These are phyloP conservation scores for Pygoscelis antarcticus DNA, from an alignment of 2,113 vertebrate species.

Conservation along the genomic window DNA sequence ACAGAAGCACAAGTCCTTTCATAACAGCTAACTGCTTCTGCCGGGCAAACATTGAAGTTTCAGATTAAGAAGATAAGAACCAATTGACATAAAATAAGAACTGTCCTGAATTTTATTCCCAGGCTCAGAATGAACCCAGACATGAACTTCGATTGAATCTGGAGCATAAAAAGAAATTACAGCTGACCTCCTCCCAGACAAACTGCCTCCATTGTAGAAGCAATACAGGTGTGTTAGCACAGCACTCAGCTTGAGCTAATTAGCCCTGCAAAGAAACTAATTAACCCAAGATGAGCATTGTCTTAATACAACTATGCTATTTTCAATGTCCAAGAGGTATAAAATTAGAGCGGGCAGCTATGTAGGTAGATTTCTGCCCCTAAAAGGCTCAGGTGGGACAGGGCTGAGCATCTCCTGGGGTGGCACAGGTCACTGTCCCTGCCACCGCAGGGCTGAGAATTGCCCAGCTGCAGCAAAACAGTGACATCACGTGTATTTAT, in stretches of 20 bases:
- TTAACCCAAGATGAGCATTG: neutral
- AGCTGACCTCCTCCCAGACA: neutral
- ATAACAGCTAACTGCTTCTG: neutral
- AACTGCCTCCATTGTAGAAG: rapidly evolving
- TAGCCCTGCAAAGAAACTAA: neutral
- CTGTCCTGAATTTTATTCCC: neutral
- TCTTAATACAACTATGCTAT: neutral
- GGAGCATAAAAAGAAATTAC: neutral
- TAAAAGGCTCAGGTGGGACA: neutral
- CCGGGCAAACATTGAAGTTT: constrained; percentile 35
- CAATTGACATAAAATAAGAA: neutral
- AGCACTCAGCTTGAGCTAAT: neutral
- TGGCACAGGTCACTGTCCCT: neutral
- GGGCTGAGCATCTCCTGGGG: neutral
- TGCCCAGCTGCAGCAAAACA: neutral
- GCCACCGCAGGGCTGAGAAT: neutral
- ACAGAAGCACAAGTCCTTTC: neutral
- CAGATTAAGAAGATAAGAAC: constrained; percentile 32
- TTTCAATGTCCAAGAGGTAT: neutral
- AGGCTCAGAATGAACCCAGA: neutral
- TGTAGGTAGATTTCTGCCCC: rapidly evolving
- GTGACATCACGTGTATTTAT: rapidly evolving
- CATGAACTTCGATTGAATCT: neutral
- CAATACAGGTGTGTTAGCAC: neutral
- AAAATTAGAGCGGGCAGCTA: rapidly evolving